Base-by-base conservation (phyloP, 2,797 vertebrate species). In the Aphelocoma californica region DNA sequence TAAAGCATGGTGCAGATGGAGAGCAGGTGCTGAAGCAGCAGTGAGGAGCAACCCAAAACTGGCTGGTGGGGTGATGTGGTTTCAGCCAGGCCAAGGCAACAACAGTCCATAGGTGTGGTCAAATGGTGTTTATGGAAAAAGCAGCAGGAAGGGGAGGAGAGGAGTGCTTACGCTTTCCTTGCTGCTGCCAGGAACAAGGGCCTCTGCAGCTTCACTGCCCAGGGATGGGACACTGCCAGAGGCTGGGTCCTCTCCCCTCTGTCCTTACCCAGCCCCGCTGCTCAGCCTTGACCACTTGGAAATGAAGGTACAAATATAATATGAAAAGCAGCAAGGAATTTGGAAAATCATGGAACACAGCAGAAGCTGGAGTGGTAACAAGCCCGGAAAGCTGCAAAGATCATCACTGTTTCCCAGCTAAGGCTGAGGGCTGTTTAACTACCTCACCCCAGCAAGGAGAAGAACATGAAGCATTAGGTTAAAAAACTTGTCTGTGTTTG, bases 301-400 rank as follows among this genome's bases (percentile, higher is more conserved):
- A 90, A 56, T 17, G 44, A 84, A 93, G 65, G 29, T 74, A 83
- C 58, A 79, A 82, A 66, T 20, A 16, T 83, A 92, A 88, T 78
- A 34, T 0, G 7, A 90, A 94, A 36, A 94, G 18, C 80, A 90
- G 73, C 7, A 66, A 81, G 50, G 60, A 81, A 73, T 84, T 53
- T 74, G 80, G 85, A 94, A 93, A 87, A 61, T 32, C 19, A 32
- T 79, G 53, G 17, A 10, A 31, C 7, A 12, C 11, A 8, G 78
- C 75, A 83, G 92, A 58, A 82, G 34, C 2, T 91, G 78, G 67
- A 93, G 60, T 4, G 9, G 31, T 90, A 81, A 73, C 38, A 56
- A 94, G 82, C 18, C 70, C 70, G 64, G 91, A 88, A 74, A 85
- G 81, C 88, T 95, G 91, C 81, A 91, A 95, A 96, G 85, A 21